Percentiles rank a stretch among this genome's conserved stretches.
These are phyloP conservation scores for Lithophane socia DNA, from an alignment of 2,888 invertebrate genomes.

Conservation along the genomic window DNA sequence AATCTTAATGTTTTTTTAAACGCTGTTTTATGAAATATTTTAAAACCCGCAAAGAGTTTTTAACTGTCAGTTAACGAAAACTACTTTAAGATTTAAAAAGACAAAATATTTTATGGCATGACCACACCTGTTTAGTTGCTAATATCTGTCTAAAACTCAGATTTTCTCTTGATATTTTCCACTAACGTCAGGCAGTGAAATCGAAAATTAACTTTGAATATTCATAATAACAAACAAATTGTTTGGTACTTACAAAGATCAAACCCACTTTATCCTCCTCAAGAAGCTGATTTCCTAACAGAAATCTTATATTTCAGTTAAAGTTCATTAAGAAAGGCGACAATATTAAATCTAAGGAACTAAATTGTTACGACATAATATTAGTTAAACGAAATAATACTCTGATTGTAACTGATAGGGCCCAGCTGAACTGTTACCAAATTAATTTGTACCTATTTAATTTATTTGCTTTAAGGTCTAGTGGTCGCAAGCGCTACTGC, in stretches of 20 bases:
- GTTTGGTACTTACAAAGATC: too few relatives aligned
- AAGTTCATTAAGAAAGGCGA: constrained; percentile 23
- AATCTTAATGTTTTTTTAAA: constrained; percentile 29
- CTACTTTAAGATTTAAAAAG: neutral
- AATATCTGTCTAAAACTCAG: too few relatives aligned
- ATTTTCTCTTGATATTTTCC: neutral
- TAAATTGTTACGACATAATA: constrained; percentile 18
- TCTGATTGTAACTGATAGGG: constrained; percentile 39
- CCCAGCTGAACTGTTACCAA: neutral
- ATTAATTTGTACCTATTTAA: constrained; percentile 1
- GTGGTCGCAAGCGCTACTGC: too few relatives aligned
- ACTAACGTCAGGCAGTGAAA: neutral
- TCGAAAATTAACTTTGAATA: too few relatives aligned
- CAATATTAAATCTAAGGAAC: constrained; percentile 10
- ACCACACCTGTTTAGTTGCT: too few relatives aligned
- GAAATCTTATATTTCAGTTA: constrained; percentile 8
- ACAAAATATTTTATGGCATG: neutral
- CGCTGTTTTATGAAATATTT: neutral
- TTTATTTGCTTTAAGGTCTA: too few relatives aligned
- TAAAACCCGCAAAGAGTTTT: neutral
- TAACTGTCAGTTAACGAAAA: neutral
- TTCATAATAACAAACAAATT: too few relatives aligned
- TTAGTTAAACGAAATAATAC: neutral
- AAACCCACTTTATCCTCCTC: too few relatives aligned
- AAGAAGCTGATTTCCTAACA: neutral